A percentile compares a stretch with the other conserved stretches of the same genome.
Evolutionary conservation across 1,140 invertebrate genomes (phyloP).

Genomic region (Chelonus insularis): DNA sequence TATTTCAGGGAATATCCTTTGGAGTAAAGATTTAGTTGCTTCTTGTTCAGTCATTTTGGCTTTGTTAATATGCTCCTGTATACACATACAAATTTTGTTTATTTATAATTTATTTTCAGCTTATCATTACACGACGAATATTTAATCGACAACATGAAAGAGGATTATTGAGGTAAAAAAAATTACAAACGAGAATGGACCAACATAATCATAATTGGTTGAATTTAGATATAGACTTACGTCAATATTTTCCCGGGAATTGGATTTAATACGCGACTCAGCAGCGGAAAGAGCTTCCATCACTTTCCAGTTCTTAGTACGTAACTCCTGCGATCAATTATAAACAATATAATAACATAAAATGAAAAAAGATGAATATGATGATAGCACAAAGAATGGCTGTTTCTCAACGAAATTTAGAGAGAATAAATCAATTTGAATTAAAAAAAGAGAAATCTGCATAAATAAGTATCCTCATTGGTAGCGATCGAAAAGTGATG

Average conservation of each 20-base stretch:
- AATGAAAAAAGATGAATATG: slow-evolving; percentile 14
- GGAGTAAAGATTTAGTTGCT: slow-evolving; percentile 62
- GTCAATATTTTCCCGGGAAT: slow-evolving; percentile 53
- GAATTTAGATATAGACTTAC: slow-evolving; percentile 59
- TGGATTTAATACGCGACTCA: slow-evolving; percentile 57
- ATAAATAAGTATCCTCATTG: neutral
- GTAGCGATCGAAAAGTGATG: slow-evolving; percentile 44
- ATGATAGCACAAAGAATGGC: slow-evolving; percentile 17
- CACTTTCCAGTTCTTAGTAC: slow-evolving; percentile 85
- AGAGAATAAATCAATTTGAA: slow-evolving; percentile 25
- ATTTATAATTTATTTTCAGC: too few relatives aligned
- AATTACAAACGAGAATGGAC: too few relatives aligned
- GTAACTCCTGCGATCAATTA: slow-evolving; percentile 69
- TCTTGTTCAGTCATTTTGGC: slow-evolving; percentile 62
- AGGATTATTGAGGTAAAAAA: too few relatives aligned
- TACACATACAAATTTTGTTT: slow-evolving; percentile 27
- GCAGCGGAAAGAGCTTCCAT: slow-evolving; percentile 81
- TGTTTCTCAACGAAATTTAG: too few relatives aligned
- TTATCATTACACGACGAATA: too few relatives aligned
- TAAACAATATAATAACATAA: slow-evolving; percentile 19
- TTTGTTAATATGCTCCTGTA: slow-evolving; percentile 58
- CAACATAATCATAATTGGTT: too few relatives aligned
- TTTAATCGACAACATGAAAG: too few relatives aligned
- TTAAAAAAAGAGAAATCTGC: slow-evolving; percentile 19
- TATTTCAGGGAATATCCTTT: slow-evolving; percentile 65